A percentile compares a stretch with the other conserved stretches of the same genome.
Evolutionary conservation across 2,113 vertebrate genomes (phyloP).

Genomic region (Myocastor coypus): DNA sequence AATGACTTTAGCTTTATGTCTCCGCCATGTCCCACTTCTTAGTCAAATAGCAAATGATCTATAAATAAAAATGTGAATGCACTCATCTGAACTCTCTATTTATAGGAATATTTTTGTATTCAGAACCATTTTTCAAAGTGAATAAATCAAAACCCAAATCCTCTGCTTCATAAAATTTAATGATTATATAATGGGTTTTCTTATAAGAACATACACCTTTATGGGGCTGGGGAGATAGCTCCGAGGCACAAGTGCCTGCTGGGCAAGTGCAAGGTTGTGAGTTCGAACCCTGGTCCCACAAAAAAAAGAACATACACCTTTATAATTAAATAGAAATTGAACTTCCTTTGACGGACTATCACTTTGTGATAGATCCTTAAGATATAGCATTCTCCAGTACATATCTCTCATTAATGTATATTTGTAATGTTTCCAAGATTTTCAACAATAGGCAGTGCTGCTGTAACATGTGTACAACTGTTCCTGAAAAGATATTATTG

Average conservation of each 20-base stretch:
- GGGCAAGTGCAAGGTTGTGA: no score
- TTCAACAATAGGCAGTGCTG: not conserved
- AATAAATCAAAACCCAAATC: conserved; percentile 57
- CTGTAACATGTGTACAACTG: no score
- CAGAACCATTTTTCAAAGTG: conserved; percentile 60
- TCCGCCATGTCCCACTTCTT: not conserved
- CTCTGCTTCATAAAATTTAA: conserved; percentile 66
- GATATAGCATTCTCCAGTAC: not conserved
- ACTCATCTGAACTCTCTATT: conserved; percentile 18
- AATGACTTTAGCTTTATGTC: conserved; percentile 15
- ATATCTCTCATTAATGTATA: not conserved
- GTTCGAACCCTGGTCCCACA: no score
- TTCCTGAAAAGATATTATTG: not conserved
- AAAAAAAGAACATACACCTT: conserved; percentile 11
- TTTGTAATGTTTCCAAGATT: not conserved
- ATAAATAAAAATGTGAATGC: conserved; percentile 57
- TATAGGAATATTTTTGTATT: conserved; percentile 53
- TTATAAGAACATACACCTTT: conserved; percentile 5
- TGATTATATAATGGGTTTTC: conserved; percentile 62
- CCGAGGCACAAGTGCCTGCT: no score
- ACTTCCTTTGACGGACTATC: conserved; percentile 12
- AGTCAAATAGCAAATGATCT: conserved; percentile 44
- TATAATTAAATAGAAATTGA: conserved; percentile 66
- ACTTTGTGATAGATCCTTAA: conserved; percentile 21
- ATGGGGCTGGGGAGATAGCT: no score